Evolutionary conservation across 2,113 vertebrate species (phyloP).

Genomic region (Atlantisia rogersi): DNA sequence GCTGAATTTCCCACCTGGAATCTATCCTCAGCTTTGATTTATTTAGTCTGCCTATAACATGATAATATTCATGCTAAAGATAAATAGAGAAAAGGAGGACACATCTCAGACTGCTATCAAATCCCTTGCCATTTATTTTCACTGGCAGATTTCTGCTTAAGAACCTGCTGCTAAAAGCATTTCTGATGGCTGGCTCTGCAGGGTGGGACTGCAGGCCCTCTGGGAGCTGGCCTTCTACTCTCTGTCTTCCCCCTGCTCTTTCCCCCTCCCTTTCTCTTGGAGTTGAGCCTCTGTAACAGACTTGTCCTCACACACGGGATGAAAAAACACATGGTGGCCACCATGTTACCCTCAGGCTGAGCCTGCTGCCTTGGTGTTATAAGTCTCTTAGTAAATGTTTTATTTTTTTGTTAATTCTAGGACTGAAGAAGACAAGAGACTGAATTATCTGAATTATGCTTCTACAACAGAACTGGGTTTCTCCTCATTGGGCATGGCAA

Average conservation of each 20-base stretch:
- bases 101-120: neutral
- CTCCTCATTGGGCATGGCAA: conserved; percentile 78
- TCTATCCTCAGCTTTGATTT: neutral
- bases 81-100: neutral
- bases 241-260: neutral
- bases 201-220: neutral
- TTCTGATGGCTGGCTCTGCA: neutral
- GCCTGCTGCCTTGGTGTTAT: neutral
- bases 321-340: neutral
- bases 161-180: neutral
- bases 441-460: conserved; percentile 91
- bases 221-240: neutral
- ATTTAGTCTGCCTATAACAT: neutral
- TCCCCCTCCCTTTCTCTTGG: neutral
- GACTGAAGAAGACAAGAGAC: conserved; percentile 79
- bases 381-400: neutral
- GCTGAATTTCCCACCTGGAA: neutral
- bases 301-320: neutral
- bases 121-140: neutral
- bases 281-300: neutral
- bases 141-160: neutral
- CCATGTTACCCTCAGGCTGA: neutral
- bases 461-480: conserved; percentile 83
- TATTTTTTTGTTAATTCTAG: conserved; percentile 66
- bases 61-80: no score